These are phyloP conservation scores for Apis cerana DNA, from an alignment of 1,140 invertebrate genomes.

Conservation along the genomic window DNA sequence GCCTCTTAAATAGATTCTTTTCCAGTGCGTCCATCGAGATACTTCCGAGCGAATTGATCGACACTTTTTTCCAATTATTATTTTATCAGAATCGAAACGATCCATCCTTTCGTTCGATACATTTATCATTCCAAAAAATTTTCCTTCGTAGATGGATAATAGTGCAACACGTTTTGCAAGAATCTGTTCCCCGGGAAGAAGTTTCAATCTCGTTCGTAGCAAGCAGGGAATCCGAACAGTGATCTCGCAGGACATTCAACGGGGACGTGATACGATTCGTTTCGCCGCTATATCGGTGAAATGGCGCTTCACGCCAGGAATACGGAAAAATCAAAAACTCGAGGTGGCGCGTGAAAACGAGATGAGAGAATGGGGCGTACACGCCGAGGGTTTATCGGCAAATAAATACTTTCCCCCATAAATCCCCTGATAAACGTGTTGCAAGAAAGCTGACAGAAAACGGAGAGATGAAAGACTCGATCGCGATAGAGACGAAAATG, in stretches of 20 bases:
- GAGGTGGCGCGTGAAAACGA: neutral
- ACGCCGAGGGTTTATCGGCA: too few relatives aligned
- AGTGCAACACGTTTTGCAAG: conserved; percentile 4
- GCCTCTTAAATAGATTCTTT: conserved; percentile 67
- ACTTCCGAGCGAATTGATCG: neutral
- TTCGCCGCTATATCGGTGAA: conserved; percentile 2
- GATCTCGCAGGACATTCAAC: conserved; percentile 33
- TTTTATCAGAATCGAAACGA: too few relatives aligned
- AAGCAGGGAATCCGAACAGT: neutral
- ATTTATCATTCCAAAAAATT: neutral
- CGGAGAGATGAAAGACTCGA: neutral
- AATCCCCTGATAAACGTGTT: neutral
- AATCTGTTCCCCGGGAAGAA: neutral
- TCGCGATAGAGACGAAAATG: conserved; percentile 1
- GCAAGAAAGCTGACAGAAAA: too few relatives aligned
- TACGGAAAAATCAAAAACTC: conserved; percentile 42
- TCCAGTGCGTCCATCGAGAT: conserved; percentile 8
- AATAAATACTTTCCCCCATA: too few relatives aligned
- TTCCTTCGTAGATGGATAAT: neutral
- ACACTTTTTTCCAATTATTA: neutral
- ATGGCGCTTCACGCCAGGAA: conserved; percentile 26
- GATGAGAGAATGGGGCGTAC: neutral
- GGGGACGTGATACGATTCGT: conserved; percentile 35
- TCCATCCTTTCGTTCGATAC: neutral
- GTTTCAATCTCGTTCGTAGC: conserved; percentile 18